Base-by-base conservation (phyloP, 2,113 vertebrate species). In the Marmota monax region DNA sequence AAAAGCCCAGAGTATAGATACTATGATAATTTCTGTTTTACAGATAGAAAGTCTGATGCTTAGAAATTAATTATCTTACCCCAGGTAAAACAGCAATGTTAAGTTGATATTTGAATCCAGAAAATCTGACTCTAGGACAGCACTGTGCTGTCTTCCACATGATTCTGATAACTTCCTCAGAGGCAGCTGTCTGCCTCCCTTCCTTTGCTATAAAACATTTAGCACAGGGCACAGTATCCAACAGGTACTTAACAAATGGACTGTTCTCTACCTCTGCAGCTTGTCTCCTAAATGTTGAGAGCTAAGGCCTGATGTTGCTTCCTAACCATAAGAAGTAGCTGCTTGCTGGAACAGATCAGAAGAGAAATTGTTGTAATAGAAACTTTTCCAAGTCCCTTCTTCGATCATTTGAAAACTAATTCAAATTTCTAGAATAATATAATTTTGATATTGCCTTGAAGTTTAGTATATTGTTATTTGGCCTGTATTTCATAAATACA, bases 361-460 rank as follows among this genome's bases (percentile, higher is more conserved):
- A 94, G 27, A 87, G 23, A 94, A 88, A 18, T 77, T 18, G 76
- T 56, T 90, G 7, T 90, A 67, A 90, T 76, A 27, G 80, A 84
- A 88, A 84, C 27, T 74, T 87, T 48, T 78, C 37, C 80, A 70
- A 63, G 12, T 94, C 16, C 14, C 65, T 74, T 82, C 77, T 63
- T 84, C 72, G 61, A 73, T 63, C 84, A 96, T 34, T 51, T 87
- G 34, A 95, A 14, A 96, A 48, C 20, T 70, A 82, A 76, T 82
- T 89, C 51, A 65, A 4, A 42, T 87, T 87, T 77, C 23, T 34
- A 95, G 13, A 27, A 70, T 87, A 78, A 72, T 77, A 4, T 73
- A 72, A 69, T 73, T 95, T 96, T 92, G 51, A 45, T 78, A 95
- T 84, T 88, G 51, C 84, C n/a, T 92, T 92, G 5, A 92, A 34